Percentiles rank a stretch among this genome's conserved stretches.
phyloP scores from a whole-genome alignment of 92 coral and sea anemone species.

The Parazoanthus swiftii region DNA sequence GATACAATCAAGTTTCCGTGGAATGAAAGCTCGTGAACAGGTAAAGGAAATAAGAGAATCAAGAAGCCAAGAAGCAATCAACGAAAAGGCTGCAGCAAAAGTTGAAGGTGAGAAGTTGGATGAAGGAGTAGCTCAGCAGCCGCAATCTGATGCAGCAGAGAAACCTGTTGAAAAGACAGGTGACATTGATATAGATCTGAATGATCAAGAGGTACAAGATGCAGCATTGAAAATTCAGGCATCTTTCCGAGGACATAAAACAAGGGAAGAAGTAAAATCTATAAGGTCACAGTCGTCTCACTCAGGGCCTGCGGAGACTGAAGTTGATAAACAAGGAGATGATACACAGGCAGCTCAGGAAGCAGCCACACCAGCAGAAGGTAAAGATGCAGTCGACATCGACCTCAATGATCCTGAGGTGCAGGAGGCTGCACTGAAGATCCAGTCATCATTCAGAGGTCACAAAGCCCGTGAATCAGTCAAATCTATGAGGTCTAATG shows the following conservation, averaged over 20 bases:
- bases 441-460: constrained; percentile 80
- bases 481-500: constrained; percentile 17
- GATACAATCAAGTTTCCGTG: constrained; percentile 73
- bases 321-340: constrained; percentile 31
- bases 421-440: constrained; percentile 65
- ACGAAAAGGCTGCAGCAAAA: constrained; percentile 13
- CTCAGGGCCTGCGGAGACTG: constrained; percentile 26
- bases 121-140: constrained; percentile 26
- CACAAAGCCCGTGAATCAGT: constrained; percentile 63
- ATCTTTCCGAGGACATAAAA: constrained; percentile 87
- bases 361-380: background rate
- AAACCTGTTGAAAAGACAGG: constrained; percentile 43
- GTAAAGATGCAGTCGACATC: constrained; percentile 1
- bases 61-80: constrained; percentile 53
- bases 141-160: constrained; percentile 9
- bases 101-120: background rate
- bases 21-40: constrained; percentile 65
- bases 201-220: constrained; percentile 79
- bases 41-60: constrained; percentile 61
- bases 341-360: constrained; percentile 25
- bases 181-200: constrained; percentile 56
- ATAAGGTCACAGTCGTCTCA: constrained; percentile 45
- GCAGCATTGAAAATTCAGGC: constrained; percentile 91
- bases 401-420: constrained; percentile 67
- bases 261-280: constrained; percentile 71